Percentiles rank a stretch among this genome's conserved stretches.
Conservation (phyloP, 2,888 invertebrate genomes). For the Hirtodrosophila alboralis region DNA sequence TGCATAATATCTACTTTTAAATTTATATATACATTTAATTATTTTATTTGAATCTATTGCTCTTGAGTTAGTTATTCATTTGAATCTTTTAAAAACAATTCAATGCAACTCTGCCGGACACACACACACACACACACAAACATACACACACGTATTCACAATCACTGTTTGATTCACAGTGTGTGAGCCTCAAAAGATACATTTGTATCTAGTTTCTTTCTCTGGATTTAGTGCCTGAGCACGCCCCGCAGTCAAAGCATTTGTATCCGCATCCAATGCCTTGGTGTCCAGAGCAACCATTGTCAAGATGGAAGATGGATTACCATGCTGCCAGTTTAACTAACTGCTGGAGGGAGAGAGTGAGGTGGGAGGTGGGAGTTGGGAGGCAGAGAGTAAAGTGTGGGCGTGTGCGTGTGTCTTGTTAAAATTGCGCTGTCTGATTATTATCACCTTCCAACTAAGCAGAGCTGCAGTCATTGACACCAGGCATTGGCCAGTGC, state of each 20-base stretch:
- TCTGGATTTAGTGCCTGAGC: constrained; percentile 52
- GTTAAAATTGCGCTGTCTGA: constrained; percentile 75
- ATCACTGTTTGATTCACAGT: constrained; percentile 17
- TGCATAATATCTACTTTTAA: no score
- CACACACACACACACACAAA: not conserved
- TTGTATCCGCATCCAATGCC: constrained; percentile 1
- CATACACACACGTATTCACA: constrained; percentile 4
- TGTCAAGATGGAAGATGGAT: constrained; percentile 74
- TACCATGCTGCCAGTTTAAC: constrained; percentile 47
- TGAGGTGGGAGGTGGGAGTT: not conserved
- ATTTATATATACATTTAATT: no score
- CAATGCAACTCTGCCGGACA: not conserved
- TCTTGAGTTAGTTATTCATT: no score
- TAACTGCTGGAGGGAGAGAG: not conserved
- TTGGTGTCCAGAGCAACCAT: constrained; percentile 66
- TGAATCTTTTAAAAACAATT: no score
- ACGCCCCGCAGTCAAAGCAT: constrained; percentile 27
- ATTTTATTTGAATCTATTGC: no score
- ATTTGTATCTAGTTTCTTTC: constrained; percentile 76
- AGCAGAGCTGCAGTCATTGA: constrained; percentile 65
- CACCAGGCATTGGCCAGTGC: constrained; percentile 43
- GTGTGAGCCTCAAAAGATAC: constrained; percentile 46
- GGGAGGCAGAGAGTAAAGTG: not conserved
- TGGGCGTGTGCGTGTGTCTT: constrained; percentile 59
- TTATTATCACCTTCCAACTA: constrained; percentile 70